A percentile compares a stretch with the other conserved stretches of the same genome.
Conservation (phyloP, 2,113 vertebrate genomes). For the Anolis sagrei region DNA sequence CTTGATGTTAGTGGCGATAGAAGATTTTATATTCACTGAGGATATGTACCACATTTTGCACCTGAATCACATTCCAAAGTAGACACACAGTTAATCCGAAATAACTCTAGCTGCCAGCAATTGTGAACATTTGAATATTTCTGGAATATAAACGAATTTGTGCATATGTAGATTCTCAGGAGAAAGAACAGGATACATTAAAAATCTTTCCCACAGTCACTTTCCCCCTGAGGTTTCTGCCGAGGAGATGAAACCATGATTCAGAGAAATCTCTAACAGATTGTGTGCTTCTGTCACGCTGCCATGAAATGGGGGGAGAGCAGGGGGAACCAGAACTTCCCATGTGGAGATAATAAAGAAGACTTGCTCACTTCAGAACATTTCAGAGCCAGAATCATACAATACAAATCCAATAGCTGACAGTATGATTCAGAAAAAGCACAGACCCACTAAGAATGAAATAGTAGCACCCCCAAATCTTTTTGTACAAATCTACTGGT, state of each 20-base stretch:
- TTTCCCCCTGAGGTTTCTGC: slow-evolving; percentile 1
- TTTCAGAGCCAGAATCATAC: slow-evolving; percentile 62
- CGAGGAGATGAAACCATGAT: slow-evolving; percentile 28
- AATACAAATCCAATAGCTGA: slow-evolving; percentile 74
- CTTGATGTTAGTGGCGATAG: too few relatives aligned
- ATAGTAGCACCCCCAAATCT: slow-evolving; percentile 34
- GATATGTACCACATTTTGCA: background rate
- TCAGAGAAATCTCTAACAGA: slow-evolving; percentile 71
- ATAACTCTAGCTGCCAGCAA: slow-evolving; percentile 6
- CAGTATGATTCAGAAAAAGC: slow-evolving; percentile 70
- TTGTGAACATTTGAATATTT: slow-evolving; percentile 13
- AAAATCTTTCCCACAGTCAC: background rate
- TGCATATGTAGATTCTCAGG: background rate
- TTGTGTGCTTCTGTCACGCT: slow-evolving; percentile 57
- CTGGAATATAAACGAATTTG: background rate
- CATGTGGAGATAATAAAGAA: slow-evolving; percentile 35
- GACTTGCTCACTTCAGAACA: background rate
- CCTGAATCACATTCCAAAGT: background rate
- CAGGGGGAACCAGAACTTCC: slow-evolving; percentile 38
- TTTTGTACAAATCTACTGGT: slow-evolving; percentile 53
- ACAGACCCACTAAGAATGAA: slow-evolving; percentile 54
- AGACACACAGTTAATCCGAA: slow-evolving; percentile 27
- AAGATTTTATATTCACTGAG: background rate
- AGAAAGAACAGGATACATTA: background rate
- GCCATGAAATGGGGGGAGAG: slow-evolving; percentile 39